Evolutionary conservation across 2,113 vertebrate species (phyloP), one percentile per base, ranked within the genome.

Genomic region (Brienomyrus brachyistius): DNA sequence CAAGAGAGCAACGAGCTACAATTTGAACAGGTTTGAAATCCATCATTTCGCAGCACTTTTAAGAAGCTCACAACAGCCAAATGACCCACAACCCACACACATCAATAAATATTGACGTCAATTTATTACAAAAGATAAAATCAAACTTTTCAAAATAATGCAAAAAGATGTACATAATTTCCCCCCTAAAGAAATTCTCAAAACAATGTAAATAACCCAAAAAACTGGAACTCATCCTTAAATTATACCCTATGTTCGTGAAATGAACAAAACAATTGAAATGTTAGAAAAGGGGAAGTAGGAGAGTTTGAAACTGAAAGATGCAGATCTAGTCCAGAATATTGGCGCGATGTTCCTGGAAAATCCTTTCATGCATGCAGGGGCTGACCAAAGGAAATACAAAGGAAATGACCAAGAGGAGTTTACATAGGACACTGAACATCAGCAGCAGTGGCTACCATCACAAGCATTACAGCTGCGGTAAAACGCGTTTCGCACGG

Each of bases 71-170:
- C 4, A 80, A 70, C 27, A 70, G 62, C 62, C 4, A 4, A 70
- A 31, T 70, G 62, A 70, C n/a, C 0, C 74, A 77, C 27, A 80
- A 80, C 13, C 6, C 74, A 80, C 17, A 40, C 74, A 43, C 74
- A 80, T 40, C 74, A 40, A 35, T 35, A 35, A 77, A 77, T 92
- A 92, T 92, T 94, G 92, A 94, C 90, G 90, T 90, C 91, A 48
- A 89, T 94, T 95, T 95, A 95, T 94, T 95, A 93, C 90, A 95
- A 94, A 94, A 87, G 56, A 85, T 91, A 87, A 93, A 92, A 94
- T 85, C 19, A 89, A 87, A 87, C 82, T 54, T 89, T 66, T 54
- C 89, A 90, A 89, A 91, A 91, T 86, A 66, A 89, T 90, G 87
- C 88, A 89, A 90, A 87, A 56, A 88, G 88, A 87, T 82, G 90